Evolutionary conservation across 2,113 vertebrate genomes (phyloP), one percentile per base, ranked within the genome.

Genomic region (Channa maculata): DNA sequence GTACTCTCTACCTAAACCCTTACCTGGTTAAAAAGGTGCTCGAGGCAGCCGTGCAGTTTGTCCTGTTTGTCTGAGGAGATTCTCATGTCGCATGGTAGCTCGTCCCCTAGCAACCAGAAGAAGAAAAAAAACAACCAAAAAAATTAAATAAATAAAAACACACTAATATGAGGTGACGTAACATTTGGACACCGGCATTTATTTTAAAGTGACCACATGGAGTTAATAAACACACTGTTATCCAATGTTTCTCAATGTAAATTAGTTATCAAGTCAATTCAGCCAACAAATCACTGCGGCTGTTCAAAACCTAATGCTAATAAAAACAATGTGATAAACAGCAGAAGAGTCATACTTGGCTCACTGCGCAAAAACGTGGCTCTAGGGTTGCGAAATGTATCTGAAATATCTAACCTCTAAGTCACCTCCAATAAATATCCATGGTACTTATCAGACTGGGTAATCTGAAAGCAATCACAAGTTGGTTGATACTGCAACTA

Each of bases 21-120:
- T 15, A 98, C 98, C 96, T 99, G 98, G 89, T 99, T 99, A 83
- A 99, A 99, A 71, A 99, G 98, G 74, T 99, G 98, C 70, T 99
- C 98, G 43, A 99, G 95, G 83, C 97, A 99, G 73, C 98, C 97
- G 0, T 99, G 98, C 5, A 99, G 94, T 82, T 99, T 99, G 91
- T 99, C 98, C 90, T 99, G 98, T 65, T 99, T 99, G 89, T 99
- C 98, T 1, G 94, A 95, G 3, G 98, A 92, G 80, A 99, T 98
- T 84, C 97, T 95, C 96, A 99, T 99, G 86, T 99, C 98, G 89
- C 90, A 99, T 0, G 98, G 98, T 83, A 99, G 92, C 86, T 99
- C 98, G 0, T 99, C 97, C 11, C 98, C 98, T 99, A 75, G 41
- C n/a, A 64, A 24, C 55, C 52, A 59, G 45, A 65, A 51, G 55